Evolutionary conservation across 2,797 vertebrate species (phyloP).

Genomic region (Lithobates sylvaticus): DNA sequence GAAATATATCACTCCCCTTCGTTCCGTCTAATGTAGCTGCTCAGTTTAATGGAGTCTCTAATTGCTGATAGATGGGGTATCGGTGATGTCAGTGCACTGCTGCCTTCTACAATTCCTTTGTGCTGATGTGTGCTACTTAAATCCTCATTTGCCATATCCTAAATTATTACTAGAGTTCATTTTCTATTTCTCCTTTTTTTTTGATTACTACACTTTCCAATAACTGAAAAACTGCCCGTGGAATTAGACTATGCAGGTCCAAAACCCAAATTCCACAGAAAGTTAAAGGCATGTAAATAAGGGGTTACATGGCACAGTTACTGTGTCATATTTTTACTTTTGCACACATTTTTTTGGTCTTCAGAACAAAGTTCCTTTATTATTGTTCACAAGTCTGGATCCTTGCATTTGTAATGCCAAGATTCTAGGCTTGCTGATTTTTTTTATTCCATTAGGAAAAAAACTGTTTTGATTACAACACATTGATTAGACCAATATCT

Average conservation of each 20-base stretch:
- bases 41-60: conserved; percentile 90
- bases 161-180: conserved; percentile 65
- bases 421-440: too few species aligned
- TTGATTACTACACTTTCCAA: conserved; percentile 46
- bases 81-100: conserved; percentile 82
- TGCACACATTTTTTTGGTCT: too few species aligned
- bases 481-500: too few species aligned
- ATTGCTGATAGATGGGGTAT: conserved; percentile 92
- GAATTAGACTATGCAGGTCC: conserved; percentile 73
- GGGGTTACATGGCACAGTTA: conserved; percentile 3
- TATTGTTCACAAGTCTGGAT: too few species aligned
- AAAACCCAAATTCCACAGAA: conserved; percentile 55
- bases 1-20: conserved; percentile 86
- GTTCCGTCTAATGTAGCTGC: conserved; percentile 84
- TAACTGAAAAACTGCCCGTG: conserved; percentile 62
- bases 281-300: background rate
- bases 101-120: conserved; percentile 85
- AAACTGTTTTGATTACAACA: too few species aligned
- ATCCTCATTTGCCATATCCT: conserved; percentile 72
- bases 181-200: background rate
- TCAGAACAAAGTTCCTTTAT: too few species aligned
- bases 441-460: too few species aligned
- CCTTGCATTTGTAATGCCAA: too few species aligned
- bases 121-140: conserved; percentile 80
- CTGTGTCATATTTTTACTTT: too few species aligned